Evolutionary conservation across 2,113 vertebrate species (phyloP), one percentile per base, ranked within the genome.

Genomic region (Ammodytes dubius): DNA sequence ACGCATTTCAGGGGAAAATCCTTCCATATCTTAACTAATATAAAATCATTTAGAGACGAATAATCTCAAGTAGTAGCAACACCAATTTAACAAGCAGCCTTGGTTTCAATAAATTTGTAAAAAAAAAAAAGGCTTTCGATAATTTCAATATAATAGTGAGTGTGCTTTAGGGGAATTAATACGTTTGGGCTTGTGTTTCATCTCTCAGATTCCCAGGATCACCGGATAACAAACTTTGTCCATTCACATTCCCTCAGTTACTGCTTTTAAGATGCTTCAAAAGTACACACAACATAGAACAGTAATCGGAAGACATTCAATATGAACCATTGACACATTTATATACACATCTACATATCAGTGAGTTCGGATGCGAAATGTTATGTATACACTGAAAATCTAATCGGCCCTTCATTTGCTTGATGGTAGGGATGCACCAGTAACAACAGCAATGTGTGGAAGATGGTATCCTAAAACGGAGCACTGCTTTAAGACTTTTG

Each of bases 251-350:
- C 60, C n/a, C 50, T 77, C 35, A 50, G 5, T 53, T 65, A 27
- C 60, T 35, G 10, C 45, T 77, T 71, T 76, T 19, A 43, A 88
- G 70, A 84, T 71, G 70, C 63, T 69, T 82, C 56, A 60, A 77
- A 81, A 82, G 27, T 68, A 86, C 73, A 90, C 53, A 79, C 5
- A 53, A 75, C 82, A 87, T 14, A 84, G 58, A 87, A 86, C 77
- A 77, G 42, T 66, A 80, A 67, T 15, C 86, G 88, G 84, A 90
- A 88, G 81, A 93, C 91, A 92, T 92, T 94, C 81, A 88, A 79
- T 78, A 79, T 88, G 87, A 79, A 81, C 90, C 84, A 87, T 70
- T 72, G 40, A 91, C 78, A 93, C 89, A 79, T 81, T 74, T 87
- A 93, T 77, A 81, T 85, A 93, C 82, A 86, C 83, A 82, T 70